Evolutionary conservation across 2,888 invertebrate species (phyloP).

Genomic region (Thelaira solivaga): DNA sequence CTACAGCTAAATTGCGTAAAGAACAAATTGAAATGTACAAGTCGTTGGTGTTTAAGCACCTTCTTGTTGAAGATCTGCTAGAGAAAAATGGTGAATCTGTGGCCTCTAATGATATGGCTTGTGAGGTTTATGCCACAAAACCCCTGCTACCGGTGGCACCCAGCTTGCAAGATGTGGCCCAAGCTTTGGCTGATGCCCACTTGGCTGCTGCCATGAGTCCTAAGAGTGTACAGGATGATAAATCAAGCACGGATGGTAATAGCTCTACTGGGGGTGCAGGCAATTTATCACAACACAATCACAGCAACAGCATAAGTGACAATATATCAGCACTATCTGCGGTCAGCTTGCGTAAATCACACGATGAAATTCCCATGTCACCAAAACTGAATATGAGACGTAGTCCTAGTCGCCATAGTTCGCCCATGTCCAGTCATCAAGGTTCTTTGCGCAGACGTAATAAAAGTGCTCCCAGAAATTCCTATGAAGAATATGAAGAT

Average conservation of each 20-base stretch:
- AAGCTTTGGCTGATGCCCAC: slow-evolving; percentile 73
- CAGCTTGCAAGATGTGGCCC: slow-evolving; percentile 76
- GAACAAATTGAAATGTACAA: slow-evolving; percentile 92
- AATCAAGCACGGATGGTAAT: slow-evolving; percentile 71
- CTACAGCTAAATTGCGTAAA: slow-evolving; percentile 91
- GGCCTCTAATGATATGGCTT: slow-evolving; percentile 73
- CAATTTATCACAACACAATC: slow-evolving; percentile 39
- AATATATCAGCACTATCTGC: slow-evolving; percentile 65
- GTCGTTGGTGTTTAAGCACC: slow-evolving; percentile 84
- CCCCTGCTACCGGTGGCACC: slow-evolving; percentile 75
- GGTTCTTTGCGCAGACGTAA: slow-evolving; percentile 82
- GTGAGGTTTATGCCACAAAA: slow-evolving; percentile 75
- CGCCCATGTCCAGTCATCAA: slow-evolving; percentile 79
- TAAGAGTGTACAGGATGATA: slow-evolving; percentile 71
- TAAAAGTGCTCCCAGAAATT: slow-evolving; percentile 83
- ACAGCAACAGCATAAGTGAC: slow-evolving; percentile 60
- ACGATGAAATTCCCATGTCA: slow-evolving; percentile 75
- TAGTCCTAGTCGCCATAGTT: slow-evolving; percentile 77
- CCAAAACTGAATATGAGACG: slow-evolving; percentile 72
- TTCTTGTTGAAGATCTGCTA: slow-evolving; percentile 86
- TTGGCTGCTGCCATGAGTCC: slow-evolving; percentile 71
- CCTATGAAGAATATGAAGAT: slow-evolving; percentile 93
- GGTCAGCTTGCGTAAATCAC: slow-evolving; percentile 70
- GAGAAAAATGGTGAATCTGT: slow-evolving; percentile 84
- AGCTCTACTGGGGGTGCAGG: slow-evolving; percentile 63